Percentiles rank a stretch among this genome's conserved stretches.
Evolutionary conservation across 2,113 vertebrate genomes (phyloP).

Genomic region (Halcyon senegalensis): DNA sequence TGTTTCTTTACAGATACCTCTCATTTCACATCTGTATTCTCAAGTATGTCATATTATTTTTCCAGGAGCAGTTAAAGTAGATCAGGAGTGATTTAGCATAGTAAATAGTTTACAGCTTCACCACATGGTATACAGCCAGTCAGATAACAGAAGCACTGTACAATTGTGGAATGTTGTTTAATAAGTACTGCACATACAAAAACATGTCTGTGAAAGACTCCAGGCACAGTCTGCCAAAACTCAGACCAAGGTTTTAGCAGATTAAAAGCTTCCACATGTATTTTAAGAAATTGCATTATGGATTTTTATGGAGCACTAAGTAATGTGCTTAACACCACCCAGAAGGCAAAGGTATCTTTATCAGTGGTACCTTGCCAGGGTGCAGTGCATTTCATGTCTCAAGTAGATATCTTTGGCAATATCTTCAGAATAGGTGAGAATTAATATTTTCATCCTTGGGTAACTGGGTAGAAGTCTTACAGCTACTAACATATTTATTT

Average conservation of each 20-base stretch:
- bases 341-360: not conserved
- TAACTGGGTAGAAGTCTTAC: not conserved
- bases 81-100: not conserved
- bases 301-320: not conserved
- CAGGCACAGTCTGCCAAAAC: not conserved
- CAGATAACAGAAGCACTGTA: not conserved
- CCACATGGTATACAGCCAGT: not conserved
- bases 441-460: not conserved
- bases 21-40: not conserved
- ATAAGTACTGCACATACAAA: not conserved
- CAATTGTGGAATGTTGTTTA: not conserved
- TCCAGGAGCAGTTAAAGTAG: not conserved
- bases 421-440: not conserved
- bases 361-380: not conserved
- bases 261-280: not conserved
- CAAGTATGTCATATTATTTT: not conserved
- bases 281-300: not conserved
- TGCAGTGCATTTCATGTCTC: not conserved
- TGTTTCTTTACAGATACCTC: not conserved
- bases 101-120: not conserved
- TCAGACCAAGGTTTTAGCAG: not conserved
- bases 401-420: not conserved
- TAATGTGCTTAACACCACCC: not conserved
- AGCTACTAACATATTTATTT: not conserved
- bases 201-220: not conserved